Base-by-base conservation (phyloP, 2,888 invertebrate species). In the Rhodophaea formosa region DNA sequence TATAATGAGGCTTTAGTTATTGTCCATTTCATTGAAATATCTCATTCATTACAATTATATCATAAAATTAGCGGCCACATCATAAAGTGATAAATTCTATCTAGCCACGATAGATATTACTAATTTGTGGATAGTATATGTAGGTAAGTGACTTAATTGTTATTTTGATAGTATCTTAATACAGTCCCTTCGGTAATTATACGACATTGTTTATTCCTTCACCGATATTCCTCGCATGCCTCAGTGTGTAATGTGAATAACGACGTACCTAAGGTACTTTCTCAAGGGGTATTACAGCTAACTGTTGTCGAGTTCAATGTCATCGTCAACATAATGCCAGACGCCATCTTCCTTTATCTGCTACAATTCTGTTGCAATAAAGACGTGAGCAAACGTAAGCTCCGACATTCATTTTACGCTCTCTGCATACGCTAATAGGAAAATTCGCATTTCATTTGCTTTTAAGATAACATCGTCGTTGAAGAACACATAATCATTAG, bases 381-480 rank as follows among this genome's bases (percentile, higher is more conserved):
- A 53, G 52, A 61, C 42, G 45, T 56, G 59, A 63, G 61, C 66
- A 66, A 69, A 67, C 58, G 62, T 60, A 65, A 65, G 63, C 58
- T 53, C 42, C 39, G 42, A 8, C 49, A 43, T 49, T 65, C 64
- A 66, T 70, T 72, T 72, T 64, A 82, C 83, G 84, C 79, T 84
- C 80, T 81, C 81, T 76, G 77, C 65, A 67, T 73, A 70, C 74
- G 70, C 68, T 84, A 78, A 84, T 82, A 76, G 72, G 71, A 75
- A 81, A 78, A 80, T 77, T 81, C 75, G 77, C 77, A 82, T 82
- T 80, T 82, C 78, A 84, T 85, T 85, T 80, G 75, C 70, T 74
- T 69, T 62, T 62, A 59, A 72, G 78, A 80, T 82, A 80, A 70
- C 71, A 76, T 76, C 56, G 49, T 43, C 77, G 66, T 68, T 68